phyloP scores from a whole-genome alignment of 2,888 invertebrate genomes.

The Aleiodes testaceus region DNA sequence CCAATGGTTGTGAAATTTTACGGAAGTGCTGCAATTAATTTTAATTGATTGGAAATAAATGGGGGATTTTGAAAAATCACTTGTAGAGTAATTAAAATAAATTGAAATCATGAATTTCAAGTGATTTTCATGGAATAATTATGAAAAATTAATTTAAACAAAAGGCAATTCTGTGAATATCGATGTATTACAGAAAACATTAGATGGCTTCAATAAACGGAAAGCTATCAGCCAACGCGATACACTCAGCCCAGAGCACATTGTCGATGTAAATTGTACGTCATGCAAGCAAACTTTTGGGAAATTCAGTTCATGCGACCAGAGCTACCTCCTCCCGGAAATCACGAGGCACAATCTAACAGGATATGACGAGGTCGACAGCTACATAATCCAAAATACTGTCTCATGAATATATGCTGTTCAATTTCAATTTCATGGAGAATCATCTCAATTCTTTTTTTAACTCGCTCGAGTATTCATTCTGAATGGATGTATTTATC shows the following conservation, averaged over 20 bases:
- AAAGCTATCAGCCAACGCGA: conserved; percentile 22
- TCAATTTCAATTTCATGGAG: conserved; percentile 8
- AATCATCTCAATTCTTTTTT: not conserved
- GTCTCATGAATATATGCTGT: conserved; percentile 8
- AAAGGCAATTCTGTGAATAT: not conserved
- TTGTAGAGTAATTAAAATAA: too few relatives aligned
- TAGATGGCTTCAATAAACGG: not conserved
- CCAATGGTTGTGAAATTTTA: too few relatives aligned
- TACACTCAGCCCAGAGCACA: conserved; percentile 44
- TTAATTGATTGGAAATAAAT: conserved; percentile 37
- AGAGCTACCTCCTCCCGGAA: not conserved
- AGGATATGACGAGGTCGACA: conserved; percentile 30
- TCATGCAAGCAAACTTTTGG: conserved; percentile 49
- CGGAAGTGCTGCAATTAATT: conserved; percentile 26
- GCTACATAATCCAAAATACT: conserved; percentile 19
- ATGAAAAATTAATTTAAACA: too few relatives aligned
- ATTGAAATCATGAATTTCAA: too few relatives aligned
- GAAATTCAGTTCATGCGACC: conserved; percentile 31
- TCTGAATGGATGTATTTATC: not conserved
- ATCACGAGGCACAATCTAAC: conserved; percentile 36
- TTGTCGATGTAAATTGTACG: conserved; percentile 44
- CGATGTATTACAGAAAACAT: not conserved
- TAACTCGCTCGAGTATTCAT: too few relatives aligned
- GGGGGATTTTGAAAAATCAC: too few relatives aligned
- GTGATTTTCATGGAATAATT: too few relatives aligned